A percentile compares a stretch with the other conserved stretches of the same genome.
Conservation (phyloP, 1,140 invertebrate genomes). For the Drosophila trapezifrons region DNA sequence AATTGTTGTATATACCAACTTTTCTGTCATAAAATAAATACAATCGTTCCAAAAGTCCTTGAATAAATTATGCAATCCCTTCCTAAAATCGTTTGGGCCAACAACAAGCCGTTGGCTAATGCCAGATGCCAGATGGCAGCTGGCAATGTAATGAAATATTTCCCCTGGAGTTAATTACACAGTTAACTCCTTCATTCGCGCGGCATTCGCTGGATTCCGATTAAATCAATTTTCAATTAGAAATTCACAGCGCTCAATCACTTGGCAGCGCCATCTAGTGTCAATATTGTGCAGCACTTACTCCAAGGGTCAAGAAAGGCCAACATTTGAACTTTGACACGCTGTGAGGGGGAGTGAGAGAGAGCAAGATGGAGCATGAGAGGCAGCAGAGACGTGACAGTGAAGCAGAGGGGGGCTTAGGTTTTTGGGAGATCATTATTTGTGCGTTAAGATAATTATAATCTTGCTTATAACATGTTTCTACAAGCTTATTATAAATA, state of each 20-base stretch:
- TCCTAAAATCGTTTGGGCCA: conserved; percentile 14
- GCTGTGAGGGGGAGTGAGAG: background rate
- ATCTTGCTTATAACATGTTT: too few species aligned
- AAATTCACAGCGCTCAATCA: conserved; percentile 32
- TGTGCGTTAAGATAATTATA: too few species aligned
- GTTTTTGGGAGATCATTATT: too few species aligned
- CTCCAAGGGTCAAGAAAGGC: conserved; percentile 30
- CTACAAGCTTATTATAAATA: too few species aligned
- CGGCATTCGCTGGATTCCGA: conserved; percentile 36
- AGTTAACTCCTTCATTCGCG: conserved; percentile 35
- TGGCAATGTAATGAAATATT: conserved; percentile 27
- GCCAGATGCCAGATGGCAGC: background rate
- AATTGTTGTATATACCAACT: background rate
- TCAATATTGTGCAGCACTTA: conserved; percentile 34
- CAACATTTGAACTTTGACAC: conserved; percentile 25
- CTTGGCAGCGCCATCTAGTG: conserved; percentile 38
- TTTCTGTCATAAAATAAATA: background rate
- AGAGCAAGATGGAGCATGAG: background rate
- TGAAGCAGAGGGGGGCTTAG: background rate
- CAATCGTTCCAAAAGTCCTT: background rate
- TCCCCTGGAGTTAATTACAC: conserved; percentile 37
- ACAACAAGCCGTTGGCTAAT: background rate
- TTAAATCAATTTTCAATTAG: conserved; percentile 48
- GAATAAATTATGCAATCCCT: conserved; percentile 9
- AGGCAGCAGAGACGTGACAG: background rate